Evolutionary conservation across 1,140 invertebrate species (phyloP).

Genomic region (Musca domestica): DNA sequence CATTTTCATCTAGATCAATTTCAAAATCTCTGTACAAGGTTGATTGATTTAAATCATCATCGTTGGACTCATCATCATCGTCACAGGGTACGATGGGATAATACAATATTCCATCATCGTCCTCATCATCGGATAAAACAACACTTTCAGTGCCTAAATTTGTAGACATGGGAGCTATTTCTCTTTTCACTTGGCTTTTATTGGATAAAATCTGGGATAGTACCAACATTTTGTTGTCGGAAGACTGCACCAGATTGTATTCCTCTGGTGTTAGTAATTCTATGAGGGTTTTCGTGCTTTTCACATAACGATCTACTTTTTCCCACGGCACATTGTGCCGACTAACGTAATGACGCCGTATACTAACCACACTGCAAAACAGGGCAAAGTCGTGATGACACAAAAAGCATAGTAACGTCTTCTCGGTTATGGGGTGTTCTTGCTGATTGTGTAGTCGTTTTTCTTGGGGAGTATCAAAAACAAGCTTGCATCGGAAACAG

Average conservation of each 20-base stretch:
- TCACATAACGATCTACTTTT: neutral
- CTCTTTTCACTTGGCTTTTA: no score
- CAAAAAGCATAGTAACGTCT: neutral
- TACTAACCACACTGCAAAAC: neutral
- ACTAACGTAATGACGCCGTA: neutral
- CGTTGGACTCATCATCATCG: no score
- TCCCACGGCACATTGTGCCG: conserved; percentile 3
- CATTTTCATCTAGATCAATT: no score
- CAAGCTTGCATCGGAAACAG: neutral
- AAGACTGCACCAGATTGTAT: neutral
- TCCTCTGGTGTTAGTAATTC: neutral
- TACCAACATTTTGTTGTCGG: no score
- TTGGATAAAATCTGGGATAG: no score
- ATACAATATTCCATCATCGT: no score
- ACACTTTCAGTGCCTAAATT: no score
- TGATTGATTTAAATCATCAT: no score
- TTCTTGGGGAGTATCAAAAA: neutral
- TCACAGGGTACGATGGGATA: no score
- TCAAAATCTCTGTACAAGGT: no score
- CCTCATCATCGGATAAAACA: no score
- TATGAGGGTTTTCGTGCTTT: neutral
- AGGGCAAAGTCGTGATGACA: neutral
- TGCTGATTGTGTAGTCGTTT: neutral
- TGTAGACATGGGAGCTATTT: no score
- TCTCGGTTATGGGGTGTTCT: conserved; percentile 1